A percentile compares a stretch with the other conserved stretches of the same genome.
phyloP scores from a whole-genome alignment of 2,888 invertebrate species.

The Euplexia lucipara region DNA sequence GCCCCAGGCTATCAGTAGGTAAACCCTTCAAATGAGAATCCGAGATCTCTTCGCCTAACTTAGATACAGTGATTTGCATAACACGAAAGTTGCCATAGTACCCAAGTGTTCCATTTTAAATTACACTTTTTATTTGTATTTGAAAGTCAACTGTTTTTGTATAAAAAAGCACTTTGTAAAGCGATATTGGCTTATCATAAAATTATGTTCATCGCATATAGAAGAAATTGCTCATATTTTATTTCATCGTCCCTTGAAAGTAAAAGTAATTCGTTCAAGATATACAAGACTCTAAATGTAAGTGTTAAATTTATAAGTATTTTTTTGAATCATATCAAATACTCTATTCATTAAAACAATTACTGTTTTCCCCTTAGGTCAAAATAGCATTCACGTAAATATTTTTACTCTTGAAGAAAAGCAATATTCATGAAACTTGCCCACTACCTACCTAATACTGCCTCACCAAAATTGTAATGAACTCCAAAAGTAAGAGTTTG shows the following conservation, averaged over 20 bases:
- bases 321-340: constrained; percentile 1
- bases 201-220: background rate
- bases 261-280: background rate
- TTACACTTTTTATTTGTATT: constrained; percentile 39
- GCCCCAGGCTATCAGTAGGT: constrained; percentile 54
- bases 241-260: background rate
- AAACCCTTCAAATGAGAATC: constrained; percentile 58
- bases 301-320: background rate
- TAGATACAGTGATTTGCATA: constrained; percentile 68
- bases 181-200: constrained; percentile 2
- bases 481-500: constrained; percentile 72
- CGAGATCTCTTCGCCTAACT: constrained; percentile 60
- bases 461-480: constrained; percentile 71
- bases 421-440: constrained; percentile 13
- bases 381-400: background rate
- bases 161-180: constrained; percentile 4
- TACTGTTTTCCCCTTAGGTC: background rate
- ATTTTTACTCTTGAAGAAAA: background rate
- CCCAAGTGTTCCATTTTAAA: constrained; percentile 38
- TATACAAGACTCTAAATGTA: background rate
- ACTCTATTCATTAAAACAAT: background rate
- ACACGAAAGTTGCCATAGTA: constrained; percentile 49
- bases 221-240: background rate
- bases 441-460: constrained; percentile 27
- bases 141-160: constrained; percentile 24